Base-by-base conservation (phyloP, 2,888 invertebrate genomes). In the Parnassius smintheus region DNA sequence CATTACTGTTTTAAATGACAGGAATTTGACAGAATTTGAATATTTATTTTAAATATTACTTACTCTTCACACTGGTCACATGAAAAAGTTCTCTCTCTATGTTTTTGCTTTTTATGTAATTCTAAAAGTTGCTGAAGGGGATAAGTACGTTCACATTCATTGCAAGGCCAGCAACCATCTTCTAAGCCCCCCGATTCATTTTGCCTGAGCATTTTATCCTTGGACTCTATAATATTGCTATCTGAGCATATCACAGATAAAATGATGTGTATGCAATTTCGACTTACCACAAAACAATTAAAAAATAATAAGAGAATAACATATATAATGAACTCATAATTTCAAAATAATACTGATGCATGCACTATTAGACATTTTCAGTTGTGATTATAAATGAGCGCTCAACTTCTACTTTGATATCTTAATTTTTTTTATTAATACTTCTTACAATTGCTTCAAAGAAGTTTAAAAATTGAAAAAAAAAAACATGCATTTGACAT, bases 61-160 rank as follows among this genome's bases (percentile, higher is more conserved):
- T 72, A 88, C 88, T 75, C 75, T 62, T 82, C 77, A 67, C 87
- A 87, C 48, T 79, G 74, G 13, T 89, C 80, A 74, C 96, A 96
- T 45, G 88, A 81, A 65, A 93, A 94, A 56, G 88, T 93, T 44
- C 95, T 91, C 63, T 92, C 93, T 2, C 95, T 88, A 64, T 92
- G 92, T 65, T 95, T 95, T 70, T 93, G 94, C 11, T 89, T 85
- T 67, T 94, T 84, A 74, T 96, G 96, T 56, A 96, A 84, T 45
- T 94, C 93, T 0, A 95, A 86, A 42, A 96, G 81, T 72, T 96
- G 96, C 64, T 94, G 89, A 59, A 96, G 78, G 0, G 96, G 94
- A 74, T 95, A 96, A 0, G 95, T 93, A 53, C 95, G 92, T 48
- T 95, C 94, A 73, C 96, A 96, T 65, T 94, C 90, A 12, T 93